Evolutionary conservation across 2,113 vertebrate species (phyloP), one percentile per base, ranked within the genome.

Genomic region (Cochlearius cochlearius): DNA sequence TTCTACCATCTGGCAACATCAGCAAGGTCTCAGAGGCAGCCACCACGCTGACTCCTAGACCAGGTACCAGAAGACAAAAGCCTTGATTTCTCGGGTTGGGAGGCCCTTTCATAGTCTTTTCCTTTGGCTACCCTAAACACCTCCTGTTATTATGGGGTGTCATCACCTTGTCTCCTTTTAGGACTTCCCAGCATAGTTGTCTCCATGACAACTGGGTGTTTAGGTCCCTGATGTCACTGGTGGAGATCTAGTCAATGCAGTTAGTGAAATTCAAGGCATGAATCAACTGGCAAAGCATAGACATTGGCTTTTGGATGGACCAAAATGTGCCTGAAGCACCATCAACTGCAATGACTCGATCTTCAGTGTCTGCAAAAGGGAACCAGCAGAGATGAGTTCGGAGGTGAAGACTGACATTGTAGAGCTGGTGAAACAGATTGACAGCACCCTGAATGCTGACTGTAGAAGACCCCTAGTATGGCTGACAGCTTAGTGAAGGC

Each of bases 51-150:
- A 26, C 69, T 76, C 6, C 36, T 79, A 34, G 9, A 80, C 2
- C 90, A 97, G 96, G 96, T 97, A 96, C 45, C 36, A 60, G 39
- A 55, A 72, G 27, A 72, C 0, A 1, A 58, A 39, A 94, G 47
- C 27, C 21, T 91, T 52, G 9, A 34, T 89, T 92, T 80, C 55
- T 71, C 5, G 4, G 18, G 45, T 21, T 88, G 32, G 18, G 50
- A 73, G 10, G 29, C 8, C 4, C 11, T 93, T 94, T 21, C 45
- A 38, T 85, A 38, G 6, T 56, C 36, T 81, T 63, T 52, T 76
- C 22, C 45, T 49, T 60, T 63, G 60, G 23, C 49, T 89, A 10
- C 23, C 23, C 20, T 38, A n/a, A 82, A 58, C 34, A 67, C 8
- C 14, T 74, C 32, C n/a, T 81, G 56, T 53, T 36, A 15, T 26